Evolutionary conservation across 2,113 vertebrate species (phyloP).

Genomic region (Colistium nudipinnis): DNA sequence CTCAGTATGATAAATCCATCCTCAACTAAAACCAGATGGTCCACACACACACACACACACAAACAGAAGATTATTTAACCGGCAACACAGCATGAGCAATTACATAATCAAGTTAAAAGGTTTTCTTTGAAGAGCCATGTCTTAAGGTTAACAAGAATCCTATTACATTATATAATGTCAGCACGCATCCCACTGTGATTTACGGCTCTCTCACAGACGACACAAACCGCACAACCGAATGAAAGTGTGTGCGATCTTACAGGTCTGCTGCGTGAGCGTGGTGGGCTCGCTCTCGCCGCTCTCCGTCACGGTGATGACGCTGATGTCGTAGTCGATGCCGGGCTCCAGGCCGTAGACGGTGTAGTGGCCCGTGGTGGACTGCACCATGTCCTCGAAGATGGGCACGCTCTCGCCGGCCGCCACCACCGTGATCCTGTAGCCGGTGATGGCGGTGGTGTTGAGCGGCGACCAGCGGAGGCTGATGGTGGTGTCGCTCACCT

Average conservation of each 20-base stretch:
- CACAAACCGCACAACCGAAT: background rate
- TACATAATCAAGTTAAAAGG: conserved; percentile 36
- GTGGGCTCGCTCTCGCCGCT: conserved; percentile 93
- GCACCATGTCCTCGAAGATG: conserved; percentile 94
- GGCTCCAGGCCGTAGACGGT: conserved; percentile 95
- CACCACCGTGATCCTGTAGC: conserved; percentile 95
- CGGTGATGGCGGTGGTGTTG: conserved; percentile 91
- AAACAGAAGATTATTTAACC: conserved; percentile 33
- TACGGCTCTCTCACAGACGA: background rate
- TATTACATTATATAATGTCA: conserved; percentile 27
- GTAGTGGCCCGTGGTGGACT: conserved; percentile 89
- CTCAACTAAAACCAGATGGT: conserved; percentile 62
- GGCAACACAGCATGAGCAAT: conserved; percentile 42
- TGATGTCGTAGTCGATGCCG: conserved; percentile 97
- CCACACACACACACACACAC: conserved; percentile 16
- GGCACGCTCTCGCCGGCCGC: conserved; percentile 93
- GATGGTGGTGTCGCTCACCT: conserved; percentile 94
- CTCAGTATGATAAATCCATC: conserved; percentile 35
- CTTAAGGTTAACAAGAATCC: conserved; percentile 15
- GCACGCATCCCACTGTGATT: conserved; percentile 13
- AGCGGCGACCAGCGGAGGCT: conserved; percentile 95
- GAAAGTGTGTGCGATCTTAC: conserved; percentile 80
- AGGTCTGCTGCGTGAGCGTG: conserved; percentile 94
- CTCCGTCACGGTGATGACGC: conserved; percentile 93
- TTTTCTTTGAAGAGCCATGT: conserved; percentile 32